Base-by-base conservation (phyloP, 2,113 vertebrate species). In the Phaethornis superciliosus region DNA sequence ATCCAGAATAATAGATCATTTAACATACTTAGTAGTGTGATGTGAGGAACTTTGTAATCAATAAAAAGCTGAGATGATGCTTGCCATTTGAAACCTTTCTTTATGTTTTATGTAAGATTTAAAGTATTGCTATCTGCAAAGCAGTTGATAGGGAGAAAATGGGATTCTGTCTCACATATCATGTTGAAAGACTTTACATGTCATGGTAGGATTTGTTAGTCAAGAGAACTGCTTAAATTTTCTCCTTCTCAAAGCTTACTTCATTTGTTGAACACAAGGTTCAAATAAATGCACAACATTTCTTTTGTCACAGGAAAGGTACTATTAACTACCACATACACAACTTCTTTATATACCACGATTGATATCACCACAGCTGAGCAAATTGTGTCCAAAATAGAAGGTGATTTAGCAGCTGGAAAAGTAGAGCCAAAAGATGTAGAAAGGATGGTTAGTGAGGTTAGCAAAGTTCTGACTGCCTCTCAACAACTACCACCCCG, bases 381-480 rank as follows among this genome's bases (percentile, higher is more conserved):
- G 37, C 79, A 85, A 44, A 64, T 99, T 3, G 97, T 99, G 79
- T 97, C 85, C 24, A 59, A 96, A 68, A 93, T 99, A 94, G 99
- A 99, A 92, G 63, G 88, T 40, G 89, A 89, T 37, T 76, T 99
- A 89, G 95, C 98, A 76, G 92, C 96, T 1, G 97, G 97, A 81
- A 95, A 91, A 85, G 91, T 98, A 90, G 95, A 79, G 93, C 97
- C 51, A 95, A 81, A 60, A 72, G 98, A 89, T 93, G 98, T 95
- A 17, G 80, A 35, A 72, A 95, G 83, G 46, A 96, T 97, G 92
- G 72, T 99, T 60, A 88, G 64, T 26, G 68, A 97, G 30, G 96
- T 99, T 94, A 98, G 98, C 96, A 95, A 92, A 75, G 97, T 99
- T 82, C 98, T 99, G 88, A 95, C 94, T 35, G 95, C 85, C 64